Conservation (phyloP, 2,113 vertebrate genomes). For the Helogale parvula region DNA sequence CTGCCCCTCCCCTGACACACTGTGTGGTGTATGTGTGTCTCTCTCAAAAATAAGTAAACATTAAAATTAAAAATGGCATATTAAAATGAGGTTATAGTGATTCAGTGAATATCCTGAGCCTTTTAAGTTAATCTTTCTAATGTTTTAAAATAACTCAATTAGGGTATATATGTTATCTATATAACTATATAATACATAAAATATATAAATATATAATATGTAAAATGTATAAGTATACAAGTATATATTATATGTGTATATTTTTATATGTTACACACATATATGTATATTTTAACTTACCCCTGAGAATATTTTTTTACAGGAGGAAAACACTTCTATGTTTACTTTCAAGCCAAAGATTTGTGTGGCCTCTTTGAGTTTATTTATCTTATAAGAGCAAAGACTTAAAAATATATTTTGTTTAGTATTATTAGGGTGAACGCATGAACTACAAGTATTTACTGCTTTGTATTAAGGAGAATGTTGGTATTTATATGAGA, state of each 20-base stretch:
- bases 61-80: neutral
- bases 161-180: too few relatives aligned
- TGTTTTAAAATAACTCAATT: neutral
- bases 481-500: slow-evolving; percentile 4
- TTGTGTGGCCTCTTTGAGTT: neutral
- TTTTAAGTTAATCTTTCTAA: neutral
- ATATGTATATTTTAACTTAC: neutral
- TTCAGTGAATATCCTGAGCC: neutral
- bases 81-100: slow-evolving; percentile 3
- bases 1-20: too few relatives aligned
- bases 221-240: too few relatives aligned
- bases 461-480: neutral
- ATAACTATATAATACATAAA: too few relatives aligned
- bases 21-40: too few relatives aligned
- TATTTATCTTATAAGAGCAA: neutral
- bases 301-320: slow-evolving; percentile 22
- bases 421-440: neutral
- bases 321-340: neutral
- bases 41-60: too few relatives aligned
- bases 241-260: too few relatives aligned
- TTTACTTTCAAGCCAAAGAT: neutral
- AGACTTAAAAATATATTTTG: neutral
- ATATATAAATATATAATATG: too few relatives aligned
- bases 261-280: too few relatives aligned
- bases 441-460: neutral